Evolutionary conservation across 1,140 invertebrate genomes (phyloP).

Genomic region (Drosophila dunni): DNA sequence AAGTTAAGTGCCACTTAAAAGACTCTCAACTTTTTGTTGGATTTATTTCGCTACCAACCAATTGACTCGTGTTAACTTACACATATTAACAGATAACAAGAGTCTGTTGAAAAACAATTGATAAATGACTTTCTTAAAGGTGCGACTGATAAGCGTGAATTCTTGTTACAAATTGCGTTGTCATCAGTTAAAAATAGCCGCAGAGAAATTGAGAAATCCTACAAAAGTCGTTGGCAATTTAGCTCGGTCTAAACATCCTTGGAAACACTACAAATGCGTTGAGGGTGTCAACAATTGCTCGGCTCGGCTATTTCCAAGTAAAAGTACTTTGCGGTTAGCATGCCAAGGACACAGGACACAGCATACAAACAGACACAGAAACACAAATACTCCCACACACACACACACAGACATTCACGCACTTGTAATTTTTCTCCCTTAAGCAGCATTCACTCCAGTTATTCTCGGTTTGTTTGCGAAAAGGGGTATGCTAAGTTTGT

Average conservation of each 20-base stretch:
- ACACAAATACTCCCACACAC: neutral
- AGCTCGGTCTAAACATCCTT: constrained; percentile 56
- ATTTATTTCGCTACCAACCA: too few species aligned
- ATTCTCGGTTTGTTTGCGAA: neutral
- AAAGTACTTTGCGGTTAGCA: constrained; percentile 60
- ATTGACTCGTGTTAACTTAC: neutral
- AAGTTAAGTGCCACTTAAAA: too few species aligned
- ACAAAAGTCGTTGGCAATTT: constrained; percentile 63
- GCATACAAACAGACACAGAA: neutral
- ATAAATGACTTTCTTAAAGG: neutral
- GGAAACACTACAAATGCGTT: constrained; percentile 71
- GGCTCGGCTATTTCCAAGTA: constrained; percentile 35
- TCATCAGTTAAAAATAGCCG: constrained; percentile 55
- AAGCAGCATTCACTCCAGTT: constrained; percentile 10
- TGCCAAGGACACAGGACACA: constrained; percentile 62
- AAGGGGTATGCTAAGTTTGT: too few species aligned
- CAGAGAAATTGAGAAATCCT: constrained; percentile 46
- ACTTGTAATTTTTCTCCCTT: constrained; percentile 7
- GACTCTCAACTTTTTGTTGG: too few species aligned
- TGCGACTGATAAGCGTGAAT: constrained; percentile 8
- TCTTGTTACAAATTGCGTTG: constrained; percentile 14
- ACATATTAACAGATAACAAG: too few species aligned
- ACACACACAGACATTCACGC: constrained; percentile 13
- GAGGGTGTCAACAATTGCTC: constrained; percentile 46
- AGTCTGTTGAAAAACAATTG: neutral